phyloP scores from a whole-genome alignment of 2,113 vertebrate species.

The Epinephelus moara region DNA sequence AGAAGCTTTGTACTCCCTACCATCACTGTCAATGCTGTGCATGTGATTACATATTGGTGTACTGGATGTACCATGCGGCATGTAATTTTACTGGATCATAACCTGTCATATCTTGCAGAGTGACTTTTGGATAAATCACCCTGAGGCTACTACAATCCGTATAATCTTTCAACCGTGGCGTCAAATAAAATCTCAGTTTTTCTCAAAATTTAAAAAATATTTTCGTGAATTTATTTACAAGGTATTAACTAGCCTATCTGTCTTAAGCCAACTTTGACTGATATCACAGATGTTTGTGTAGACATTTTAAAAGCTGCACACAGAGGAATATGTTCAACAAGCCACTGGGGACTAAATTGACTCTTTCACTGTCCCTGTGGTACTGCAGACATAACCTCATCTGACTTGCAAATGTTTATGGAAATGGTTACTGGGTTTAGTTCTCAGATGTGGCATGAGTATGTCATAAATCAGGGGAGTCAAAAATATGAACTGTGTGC shows the following conservation, averaged over 20 bases:
- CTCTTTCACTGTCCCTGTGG: background rate
- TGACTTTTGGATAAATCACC: slow-evolving; percentile 10
- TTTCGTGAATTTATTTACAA: slow-evolving; percentile 50
- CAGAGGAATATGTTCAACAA: background rate
- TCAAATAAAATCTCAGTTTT: slow-evolving; percentile 47
- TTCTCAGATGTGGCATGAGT: background rate
- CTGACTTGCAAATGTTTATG: slow-evolving; percentile 21
- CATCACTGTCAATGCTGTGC: slow-evolving; percentile 9
- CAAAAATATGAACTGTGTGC: too few species aligned
- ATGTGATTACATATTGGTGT: slow-evolving; percentile 9
- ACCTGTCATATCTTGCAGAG: slow-evolving; percentile 7
- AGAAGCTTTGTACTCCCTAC: slow-evolving; percentile 35
- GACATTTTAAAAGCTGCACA: background rate
- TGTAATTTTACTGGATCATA: background rate
- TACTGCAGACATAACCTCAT: background rate
- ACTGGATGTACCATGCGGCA: slow-evolving; percentile 17
- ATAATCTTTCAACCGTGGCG: slow-evolving; percentile 9
- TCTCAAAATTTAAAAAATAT: slow-evolving; percentile 35
- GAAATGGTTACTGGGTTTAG: background rate
- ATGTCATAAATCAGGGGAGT: background rate
- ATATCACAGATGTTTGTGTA: background rate
- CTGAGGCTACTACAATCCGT: background rate
- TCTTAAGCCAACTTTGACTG: slow-evolving; percentile 1
- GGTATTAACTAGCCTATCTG: background rate
- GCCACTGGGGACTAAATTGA: background rate